Evolutionary conservation across 2,888 invertebrate genomes (phyloP), one percentile per base, ranked within the genome.

Genomic region (Drosophila subquinaria): DNA sequence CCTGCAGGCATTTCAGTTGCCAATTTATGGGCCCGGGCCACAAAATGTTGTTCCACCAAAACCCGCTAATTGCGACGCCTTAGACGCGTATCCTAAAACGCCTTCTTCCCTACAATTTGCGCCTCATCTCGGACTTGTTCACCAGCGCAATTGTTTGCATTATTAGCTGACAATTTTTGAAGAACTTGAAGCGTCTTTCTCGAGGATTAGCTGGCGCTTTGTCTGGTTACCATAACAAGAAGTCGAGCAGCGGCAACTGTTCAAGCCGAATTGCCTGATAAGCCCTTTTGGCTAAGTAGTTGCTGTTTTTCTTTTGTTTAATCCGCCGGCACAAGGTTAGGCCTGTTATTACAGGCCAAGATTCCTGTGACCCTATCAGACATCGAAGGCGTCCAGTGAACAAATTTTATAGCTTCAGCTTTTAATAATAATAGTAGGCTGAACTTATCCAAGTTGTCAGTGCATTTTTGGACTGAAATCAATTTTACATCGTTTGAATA

Each of bases 31-130:
- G 30, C 30, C 65, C 56, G n/a, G 63, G 43, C 62, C 72, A 15
- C 71, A 70, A 62, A 71, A 60, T 73, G 57, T 73, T 57, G 63
- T 66, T 57, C 59, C 69, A 79, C 89, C 90, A 91, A 91, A 91
- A 87, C 86, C 88, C 87, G 88, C 90, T 91, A 91, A 91, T 91
- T 91, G 91, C 79, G 79, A 57, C 76, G 90, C 88, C 88, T 91
- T 85, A 87, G 81, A 67, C 65, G 56, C 59, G 68, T 30, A 63
- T 43, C 56, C 59, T 27, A 33, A n/a, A 13, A n/a, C 4, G 40
- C 60, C 38, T 15, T 27, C 9, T 13, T 4, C 17, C 20, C n/a
- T 13, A 61, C 79, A 82, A 82, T 80, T 78, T 78, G 67, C 63
- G 59, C 73, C 67, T 63, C 71, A 67, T 71, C 68, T 70, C 65